Conservation (phyloP, 2,113 vertebrate species). For the Lamprotornis superbus region DNA sequence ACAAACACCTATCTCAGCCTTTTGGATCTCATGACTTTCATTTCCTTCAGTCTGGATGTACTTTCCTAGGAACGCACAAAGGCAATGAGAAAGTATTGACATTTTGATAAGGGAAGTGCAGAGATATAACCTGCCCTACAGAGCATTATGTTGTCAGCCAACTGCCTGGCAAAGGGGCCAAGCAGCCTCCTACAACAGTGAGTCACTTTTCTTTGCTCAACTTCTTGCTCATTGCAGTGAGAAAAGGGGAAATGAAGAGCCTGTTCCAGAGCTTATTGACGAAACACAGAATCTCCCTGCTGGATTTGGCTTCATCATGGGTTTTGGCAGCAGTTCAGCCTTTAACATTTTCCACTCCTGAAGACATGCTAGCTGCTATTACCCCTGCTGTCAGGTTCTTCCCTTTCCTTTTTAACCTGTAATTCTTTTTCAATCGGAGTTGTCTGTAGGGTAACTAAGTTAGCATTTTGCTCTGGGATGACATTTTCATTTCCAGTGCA, state of each 20-base stretch:
- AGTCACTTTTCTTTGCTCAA: neutral
- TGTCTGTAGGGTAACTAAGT: neutral
- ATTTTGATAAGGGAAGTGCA: slow-evolving; percentile 49
- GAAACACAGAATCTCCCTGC: neutral
- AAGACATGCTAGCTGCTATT: neutral
- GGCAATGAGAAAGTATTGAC: slow-evolving; percentile 40
- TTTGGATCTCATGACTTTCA: slow-evolving; percentile 20
- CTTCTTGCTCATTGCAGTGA: neutral
- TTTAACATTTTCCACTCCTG: neutral
- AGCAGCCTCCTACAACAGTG: neutral
- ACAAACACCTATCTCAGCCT: neutral
- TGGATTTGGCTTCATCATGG: neutral
- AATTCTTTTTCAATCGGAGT: neutral
- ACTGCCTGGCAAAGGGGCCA: neutral
- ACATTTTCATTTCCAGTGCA: neutral
- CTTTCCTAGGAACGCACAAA: slow-evolving; percentile 36
- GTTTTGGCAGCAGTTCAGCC: slow-evolving; percentile 2
- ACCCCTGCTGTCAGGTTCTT: neutral
- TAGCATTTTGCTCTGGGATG: neutral
- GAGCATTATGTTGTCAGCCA: neutral
- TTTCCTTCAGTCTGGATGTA: neutral
- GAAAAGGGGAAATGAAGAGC: neutral
- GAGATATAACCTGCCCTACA: neutral
- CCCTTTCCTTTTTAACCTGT: neutral
- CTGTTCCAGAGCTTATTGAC: neutral